These are phyloP conservation scores for Peromyscus nudipes DNA, from an alignment of 2,797 vertebrate genomes.

Conservation along the genomic window DNA sequence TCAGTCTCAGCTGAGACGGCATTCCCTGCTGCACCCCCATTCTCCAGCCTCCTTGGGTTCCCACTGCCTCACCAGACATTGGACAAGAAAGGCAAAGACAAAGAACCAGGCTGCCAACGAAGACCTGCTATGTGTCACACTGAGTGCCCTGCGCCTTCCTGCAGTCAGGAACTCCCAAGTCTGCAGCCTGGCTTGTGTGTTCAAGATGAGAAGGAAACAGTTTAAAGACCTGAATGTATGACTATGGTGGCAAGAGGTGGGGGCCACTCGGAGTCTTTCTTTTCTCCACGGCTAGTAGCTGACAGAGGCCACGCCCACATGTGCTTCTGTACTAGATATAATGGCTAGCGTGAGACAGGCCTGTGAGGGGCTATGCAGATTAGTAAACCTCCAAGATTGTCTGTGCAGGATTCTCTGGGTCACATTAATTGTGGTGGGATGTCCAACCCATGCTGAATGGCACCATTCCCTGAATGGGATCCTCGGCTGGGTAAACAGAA, in stretches of 20 bases:
- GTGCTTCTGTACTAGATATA: background rate
- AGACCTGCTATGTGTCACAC: background rate
- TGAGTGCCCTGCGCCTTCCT: background rate
- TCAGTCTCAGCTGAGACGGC: background rate
- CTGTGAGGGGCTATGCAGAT: background rate
- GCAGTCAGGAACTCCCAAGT: background rate
- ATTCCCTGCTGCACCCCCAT: background rate
- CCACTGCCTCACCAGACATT: background rate
- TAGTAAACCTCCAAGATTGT: background rate
- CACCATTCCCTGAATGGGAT: background rate
- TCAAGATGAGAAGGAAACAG: background rate
- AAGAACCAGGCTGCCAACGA: background rate
- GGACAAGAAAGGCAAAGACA: background rate
- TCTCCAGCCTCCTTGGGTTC: background rate
- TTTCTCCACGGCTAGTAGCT: no score
- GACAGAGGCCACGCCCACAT: background rate
- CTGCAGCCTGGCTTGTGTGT: no score
- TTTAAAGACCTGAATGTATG: background rate
- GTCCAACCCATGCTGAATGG: background rate
- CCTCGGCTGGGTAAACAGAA: background rate
- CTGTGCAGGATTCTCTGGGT: background rate
- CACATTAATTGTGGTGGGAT: background rate
- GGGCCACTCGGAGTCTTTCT: background rate
- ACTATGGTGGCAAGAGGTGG: background rate
- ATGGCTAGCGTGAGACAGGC: no score